Percentiles rank a stretch among this genome's conserved stretches.
phyloP scores from a whole-genome alignment of 1,140 invertebrate species.

The Druon quercuslanigerum region DNA sequence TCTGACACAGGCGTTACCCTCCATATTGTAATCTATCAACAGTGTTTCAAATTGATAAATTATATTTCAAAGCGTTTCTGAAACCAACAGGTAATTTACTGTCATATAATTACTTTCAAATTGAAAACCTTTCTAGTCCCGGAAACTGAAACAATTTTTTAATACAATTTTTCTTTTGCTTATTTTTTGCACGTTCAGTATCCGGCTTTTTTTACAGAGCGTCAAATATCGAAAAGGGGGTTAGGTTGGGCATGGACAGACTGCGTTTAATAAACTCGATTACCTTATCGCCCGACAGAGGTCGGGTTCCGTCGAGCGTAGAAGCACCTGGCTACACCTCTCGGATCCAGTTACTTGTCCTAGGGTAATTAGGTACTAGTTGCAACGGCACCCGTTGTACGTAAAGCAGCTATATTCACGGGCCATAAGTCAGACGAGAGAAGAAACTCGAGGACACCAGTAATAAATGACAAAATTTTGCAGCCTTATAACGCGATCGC shows the following conservation, averaged over 20 bases:
- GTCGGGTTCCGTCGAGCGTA: conserved; percentile 54
- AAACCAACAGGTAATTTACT: no score
- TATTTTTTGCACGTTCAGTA: no score
- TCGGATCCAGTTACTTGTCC: conserved; percentile 52
- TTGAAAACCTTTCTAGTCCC: no score
- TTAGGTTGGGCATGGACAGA: background rate
- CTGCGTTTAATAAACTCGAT: conserved; percentile 61
- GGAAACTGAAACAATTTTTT: no score
- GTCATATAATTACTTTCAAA: no score
- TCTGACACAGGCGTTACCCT: no score
- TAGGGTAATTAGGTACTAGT: conserved; percentile 59
- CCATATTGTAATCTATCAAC: no score
- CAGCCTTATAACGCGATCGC: conserved; percentile 5
- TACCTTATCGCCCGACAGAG: conserved; percentile 51
- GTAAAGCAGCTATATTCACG: conserved; percentile 30
- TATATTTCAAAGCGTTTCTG: no score
- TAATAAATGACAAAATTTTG: conserved; percentile 38
- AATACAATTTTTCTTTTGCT: no score
- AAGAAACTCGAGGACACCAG: conserved; percentile 41
- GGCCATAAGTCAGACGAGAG: conserved; percentile 34
- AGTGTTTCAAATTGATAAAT: no score
- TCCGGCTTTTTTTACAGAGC: background rate
- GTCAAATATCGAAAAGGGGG: background rate
- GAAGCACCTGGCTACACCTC: conserved; percentile 47
- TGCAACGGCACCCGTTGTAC: conserved; percentile 53